Evolutionary conservation across 2,888 invertebrate species (phyloP), one percentile per base, ranked within the genome.

Genomic region (Scaptomyza reducta): DNA sequence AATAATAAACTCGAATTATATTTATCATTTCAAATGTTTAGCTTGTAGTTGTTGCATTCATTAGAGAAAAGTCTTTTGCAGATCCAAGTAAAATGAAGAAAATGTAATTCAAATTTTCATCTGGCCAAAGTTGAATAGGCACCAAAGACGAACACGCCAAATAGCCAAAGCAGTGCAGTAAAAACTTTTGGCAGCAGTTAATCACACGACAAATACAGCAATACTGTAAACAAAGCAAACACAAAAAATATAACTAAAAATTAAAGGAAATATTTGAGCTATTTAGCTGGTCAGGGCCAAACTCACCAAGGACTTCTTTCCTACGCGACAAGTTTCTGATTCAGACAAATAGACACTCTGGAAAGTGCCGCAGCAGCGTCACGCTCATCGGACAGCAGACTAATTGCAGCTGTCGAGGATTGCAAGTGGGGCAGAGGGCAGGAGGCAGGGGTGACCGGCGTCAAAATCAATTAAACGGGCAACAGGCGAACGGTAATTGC

Each of bases 381-480:
- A 72, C 69, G 70, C 67, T 65, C 68, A 59, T 58, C 62, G 58
- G 60, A 76, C 73, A 69, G 59, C 76, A 70, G 73, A 86, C 88
- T 88, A 88, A 82, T 82, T 82, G 87, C 87, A 68, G 70, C 64
- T 63, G 75, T 61, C 49, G 65, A 33, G 49, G 13, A 16, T 3
- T 41, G 35, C 7, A 41, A 16, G 9, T n/a, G 9, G 11, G 5
- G 4, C 5, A 9, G 35, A 31, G 22, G n/a, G 46, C 44, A 11
- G 27, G 18, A 13, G 35, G 27, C n/a, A 13, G 35, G 50, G 10
- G 47, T 44, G 49, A 87, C 84, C 79, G 89, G 88, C 89, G 89
- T 80, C 80, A 79, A 89, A 88, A 88, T 89, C 88, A 89, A 89
- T 88, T 89, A 89, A 84, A 86, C 72, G 77, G 81, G 73, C 77